Percentiles rank a stretch among this genome's conserved stretches.
phyloP scores from a whole-genome alignment of 2,113 vertebrate species.

The Nothobranchius furzeri region DNA sequence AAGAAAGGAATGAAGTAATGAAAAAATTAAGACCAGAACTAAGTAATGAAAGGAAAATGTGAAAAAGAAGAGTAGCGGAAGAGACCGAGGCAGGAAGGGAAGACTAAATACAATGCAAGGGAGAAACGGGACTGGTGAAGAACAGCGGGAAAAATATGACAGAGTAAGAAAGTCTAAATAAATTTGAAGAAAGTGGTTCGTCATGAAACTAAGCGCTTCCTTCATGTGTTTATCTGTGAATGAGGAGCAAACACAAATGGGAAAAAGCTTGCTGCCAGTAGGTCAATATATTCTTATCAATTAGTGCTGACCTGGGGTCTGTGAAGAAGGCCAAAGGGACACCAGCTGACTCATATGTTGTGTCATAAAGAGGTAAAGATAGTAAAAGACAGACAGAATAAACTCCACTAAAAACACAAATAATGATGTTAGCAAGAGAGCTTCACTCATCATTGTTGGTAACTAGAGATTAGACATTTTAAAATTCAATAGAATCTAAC shows the following conservation, averaged over 20 bases:
- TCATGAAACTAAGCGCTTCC: not conserved
- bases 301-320: slow-evolving; percentile 17
- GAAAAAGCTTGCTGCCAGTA: not conserved
- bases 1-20: slow-evolving; percentile 69
- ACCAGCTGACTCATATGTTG: slow-evolving; percentile 17
- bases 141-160: not conserved
- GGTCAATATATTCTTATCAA: slow-evolving; percentile 31
- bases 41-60: slow-evolving; percentile 45
- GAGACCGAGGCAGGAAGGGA: not conserved
- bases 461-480: too few species aligned
- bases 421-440: too few species aligned
- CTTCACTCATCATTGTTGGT: too few species aligned
- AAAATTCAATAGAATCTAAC: too few species aligned
- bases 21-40: slow-evolving; percentile 39
- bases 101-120: not conserved
- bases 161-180: not conserved
- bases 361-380: not conserved
- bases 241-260: not conserved
- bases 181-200: not conserved
- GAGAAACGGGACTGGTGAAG: not conserved
- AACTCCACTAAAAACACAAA: too few species aligned
- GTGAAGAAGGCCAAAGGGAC: slow-evolving; percentile 29
- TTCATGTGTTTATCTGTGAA: not conserved
- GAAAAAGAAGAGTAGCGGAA: slow-evolving; percentile 18
- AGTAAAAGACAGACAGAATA: not conserved